Base-by-base conservation (phyloP, 2,888 invertebrate species). In the Aporophyla lueneburgensis region DNA sequence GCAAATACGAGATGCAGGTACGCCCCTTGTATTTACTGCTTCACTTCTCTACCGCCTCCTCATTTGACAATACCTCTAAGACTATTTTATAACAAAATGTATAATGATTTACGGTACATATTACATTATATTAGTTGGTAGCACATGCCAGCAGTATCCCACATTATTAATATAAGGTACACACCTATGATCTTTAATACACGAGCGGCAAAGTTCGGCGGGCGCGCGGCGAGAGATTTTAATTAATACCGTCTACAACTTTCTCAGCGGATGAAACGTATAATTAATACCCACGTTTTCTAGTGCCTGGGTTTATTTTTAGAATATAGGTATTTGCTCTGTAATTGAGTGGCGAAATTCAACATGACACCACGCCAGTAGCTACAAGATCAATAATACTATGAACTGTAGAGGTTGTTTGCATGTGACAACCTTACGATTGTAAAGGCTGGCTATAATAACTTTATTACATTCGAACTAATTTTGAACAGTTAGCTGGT, bases 141-240 rank as follows among this genome's bases (percentile, higher is more conserved):
- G 1, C 16, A 7, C 40, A 27, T 19, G 0, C 14, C 10, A 58
- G 49, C 62, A 12, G 75, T 82, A 59, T 24, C 7, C 16, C 66
- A 63, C 54, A 58, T n/a, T 69, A 49, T 70, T 72, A 67, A 43
- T 62, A 43, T 33, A 56, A 1, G 33, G 54, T 63, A 76, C 72
- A 82, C 83, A 33, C 33, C 72, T 83, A 73, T 73, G 80, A 82
- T 82, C 75, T 76, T 71, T 33, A 79, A 70, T 72, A 76, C 59
- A 58, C 27, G 43, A 27, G 83, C 4, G 33, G 24, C 21, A 16
- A 79, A 76, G 76, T 82, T 82, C 12, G 19, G 33, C 21, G n/a
- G 21, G 49, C 21, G 68, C 65, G 58, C 65, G 27, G 51, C 46
- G 76, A 46, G 75, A 82, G 67, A 76, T 76, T 82, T 82, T 79